A percentile compares a stretch with the other conserved stretches of the same genome.
phyloP scores from a whole-genome alignment of 2,888 invertebrate species.

The Orthosia cruda region DNA sequence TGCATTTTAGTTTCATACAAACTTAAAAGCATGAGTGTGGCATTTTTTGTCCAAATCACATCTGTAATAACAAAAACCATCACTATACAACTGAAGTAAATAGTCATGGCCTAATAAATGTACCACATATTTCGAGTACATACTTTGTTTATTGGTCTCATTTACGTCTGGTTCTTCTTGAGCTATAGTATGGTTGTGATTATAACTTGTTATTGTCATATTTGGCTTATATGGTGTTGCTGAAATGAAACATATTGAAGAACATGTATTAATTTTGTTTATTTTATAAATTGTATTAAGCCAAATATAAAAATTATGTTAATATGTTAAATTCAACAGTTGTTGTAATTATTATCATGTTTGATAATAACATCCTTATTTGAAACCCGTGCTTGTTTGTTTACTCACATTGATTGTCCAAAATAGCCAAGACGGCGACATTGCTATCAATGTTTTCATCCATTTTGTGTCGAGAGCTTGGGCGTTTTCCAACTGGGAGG shows the following conservation, averaged over 20 bases:
- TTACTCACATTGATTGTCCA: slow-evolving; percentile 81
- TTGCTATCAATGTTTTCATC: slow-evolving; percentile 83
- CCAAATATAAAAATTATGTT: too few relatives aligned
- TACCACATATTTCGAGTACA: slow-evolving; percentile 49
- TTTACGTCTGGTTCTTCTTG: slow-evolving; percentile 78
- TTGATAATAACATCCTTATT: background rate
- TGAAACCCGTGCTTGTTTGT: slow-evolving; percentile 42
- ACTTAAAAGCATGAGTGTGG: slow-evolving; percentile 81
- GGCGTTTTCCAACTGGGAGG: slow-evolving; percentile 67
- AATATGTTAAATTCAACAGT: background rate
- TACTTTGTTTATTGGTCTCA: slow-evolving; percentile 83
- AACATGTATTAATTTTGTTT: too few relatives aligned
- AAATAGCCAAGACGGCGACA: slow-evolving; percentile 83
- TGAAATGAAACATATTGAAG: slow-evolving; percentile 50
- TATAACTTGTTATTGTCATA: slow-evolving; percentile 75
- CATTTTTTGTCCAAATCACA: slow-evolving; percentile 84
- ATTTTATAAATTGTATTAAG: too few relatives aligned
- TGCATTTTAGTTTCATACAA: slow-evolving; percentile 85
- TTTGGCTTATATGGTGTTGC: slow-evolving; percentile 78
- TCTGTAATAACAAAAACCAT: slow-evolving; percentile 67
- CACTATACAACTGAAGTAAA: background rate
- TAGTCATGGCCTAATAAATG: background rate
- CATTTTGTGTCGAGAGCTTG: slow-evolving; percentile 71
- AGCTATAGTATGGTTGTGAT: slow-evolving; percentile 69
- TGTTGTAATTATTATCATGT: background rate